phyloP scores from a whole-genome alignment of 2,113 vertebrate genomes.

The Lonchura striata region DNA sequence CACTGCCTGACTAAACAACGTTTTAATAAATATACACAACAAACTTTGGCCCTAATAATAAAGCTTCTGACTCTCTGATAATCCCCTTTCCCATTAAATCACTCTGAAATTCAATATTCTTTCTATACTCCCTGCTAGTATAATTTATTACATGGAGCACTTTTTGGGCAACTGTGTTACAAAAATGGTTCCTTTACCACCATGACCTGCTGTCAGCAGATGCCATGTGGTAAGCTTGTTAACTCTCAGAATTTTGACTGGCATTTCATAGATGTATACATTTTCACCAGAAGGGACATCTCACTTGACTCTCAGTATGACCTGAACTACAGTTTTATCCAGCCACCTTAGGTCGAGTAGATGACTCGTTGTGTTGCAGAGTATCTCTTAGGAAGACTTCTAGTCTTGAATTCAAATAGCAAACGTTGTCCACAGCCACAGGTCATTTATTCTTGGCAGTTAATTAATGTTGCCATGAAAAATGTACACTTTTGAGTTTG shows the following conservation, averaged over 20 bases:
- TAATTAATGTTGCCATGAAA: neutral
- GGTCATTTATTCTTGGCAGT: neutral
- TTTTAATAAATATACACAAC: constrained; percentile 46
- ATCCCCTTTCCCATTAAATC: neutral
- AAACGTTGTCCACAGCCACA: neutral
- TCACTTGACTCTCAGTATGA: fast-evolving
- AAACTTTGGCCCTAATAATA: constrained; percentile 23
- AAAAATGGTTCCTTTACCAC: neutral
- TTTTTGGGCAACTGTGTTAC: neutral
- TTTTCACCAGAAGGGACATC: neutral
- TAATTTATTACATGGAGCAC: neutral
- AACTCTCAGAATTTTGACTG: neutral
- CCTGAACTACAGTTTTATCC: neutral
- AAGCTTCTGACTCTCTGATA: neutral
- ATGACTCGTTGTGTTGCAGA: neutral
- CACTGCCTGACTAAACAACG: constrained; percentile 1
- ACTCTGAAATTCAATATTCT: neutral
- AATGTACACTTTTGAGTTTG: neutral
- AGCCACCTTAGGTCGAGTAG: neutral
- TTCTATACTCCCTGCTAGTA: neutral
- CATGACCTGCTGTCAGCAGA: neutral
- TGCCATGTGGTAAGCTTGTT: neutral
- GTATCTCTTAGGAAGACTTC: neutral
- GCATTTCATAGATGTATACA: neutral
- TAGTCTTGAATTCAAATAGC: neutral